phyloP scores from a whole-genome alignment of 1,140 invertebrate genomes.

The Bilobella aurantiaca region DNA sequence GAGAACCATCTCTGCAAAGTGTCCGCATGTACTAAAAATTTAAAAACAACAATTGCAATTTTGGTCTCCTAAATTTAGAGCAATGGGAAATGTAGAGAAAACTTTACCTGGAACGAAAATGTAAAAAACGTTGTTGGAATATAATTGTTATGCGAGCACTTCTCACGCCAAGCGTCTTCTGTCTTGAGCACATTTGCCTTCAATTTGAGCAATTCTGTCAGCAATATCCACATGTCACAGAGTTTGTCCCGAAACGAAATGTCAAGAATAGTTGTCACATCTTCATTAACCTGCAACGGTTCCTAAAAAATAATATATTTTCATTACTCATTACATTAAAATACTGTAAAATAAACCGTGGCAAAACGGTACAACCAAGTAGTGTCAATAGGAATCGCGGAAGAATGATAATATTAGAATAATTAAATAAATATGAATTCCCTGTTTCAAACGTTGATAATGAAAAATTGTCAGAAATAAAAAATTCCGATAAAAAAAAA shows the following conservation, averaged over 20 bases:
- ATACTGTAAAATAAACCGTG: no score
- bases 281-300: no score
- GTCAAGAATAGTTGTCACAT: no score
- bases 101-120: conserved; percentile 25
- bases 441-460: no score
- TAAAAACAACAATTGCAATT: background rate
- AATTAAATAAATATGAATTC: no score
- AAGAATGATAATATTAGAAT: no score
- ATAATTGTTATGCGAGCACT: conserved; percentile 26
- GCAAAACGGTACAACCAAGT: no score
- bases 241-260: conserved; percentile 15
- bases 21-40: background rate
- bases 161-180: background rate
- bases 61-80: background rate
- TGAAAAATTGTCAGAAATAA: no score
- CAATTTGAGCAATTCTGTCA: conserved; percentile 23
- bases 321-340: no score
- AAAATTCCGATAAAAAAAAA: no score
- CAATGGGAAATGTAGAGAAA: background rate
- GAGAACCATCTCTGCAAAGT: background rate
- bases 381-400: no score
- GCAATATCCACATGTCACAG: conserved; percentile 20
- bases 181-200: conserved; percentile 21
- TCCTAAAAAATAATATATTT: no score
- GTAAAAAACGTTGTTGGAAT: conserved; percentile 33